Evolutionary conservation across 2,113 vertebrate species (phyloP), one percentile per base, ranked within the genome.

Genomic region (Gymnobelideus leadbeateri): DNA sequence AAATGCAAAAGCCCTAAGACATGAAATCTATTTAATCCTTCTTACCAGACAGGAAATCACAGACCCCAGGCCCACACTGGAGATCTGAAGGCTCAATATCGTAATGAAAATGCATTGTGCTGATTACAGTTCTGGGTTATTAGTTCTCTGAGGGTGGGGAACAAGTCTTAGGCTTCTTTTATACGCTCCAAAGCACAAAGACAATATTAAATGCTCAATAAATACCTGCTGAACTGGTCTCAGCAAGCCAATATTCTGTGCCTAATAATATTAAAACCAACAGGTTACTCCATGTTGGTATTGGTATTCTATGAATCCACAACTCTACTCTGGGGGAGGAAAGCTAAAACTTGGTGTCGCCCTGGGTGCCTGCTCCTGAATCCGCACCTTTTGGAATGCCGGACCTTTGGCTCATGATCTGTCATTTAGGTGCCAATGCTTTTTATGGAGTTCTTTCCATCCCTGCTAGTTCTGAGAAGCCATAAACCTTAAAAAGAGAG

Each of bases 11-110:
- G 95, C 43, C 23, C 90, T 91, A 54, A 47, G 50, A 54, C 24
- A 91, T 31, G 92, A 47, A 9, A 95, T 91, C 37, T 89, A 47
- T n/a, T 77, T 94, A 50, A 94, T 95, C 52, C 92, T 94, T 47
- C 46, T 92, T 49, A 94, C 57, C 2, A 91, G 28, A 92, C 37
- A 23, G 54, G 77, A 57, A 92, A 91, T 16, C 26, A 92, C 93
- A 84, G 16, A 28, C 26, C 51, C 51, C 94, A 3, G 91, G 84
- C 52, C 95, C 51, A 92, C 19, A 92, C 0, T 19, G 53, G 94
- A 95, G 9, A 84, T 91, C 89, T 95, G 28, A 31, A 93, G 11
- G 26, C 1, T 94, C 95, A 92, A 95, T 93, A 90, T 54, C n/a
- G 61, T 37, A 95, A n/a, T 77, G 46, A 50, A 4, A 95, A 95